A percentile compares a stretch with the other conserved stretches of the same genome.
Conservation (phyloP, 2,888 invertebrate genomes). For the Drosophila eohydei region DNA sequence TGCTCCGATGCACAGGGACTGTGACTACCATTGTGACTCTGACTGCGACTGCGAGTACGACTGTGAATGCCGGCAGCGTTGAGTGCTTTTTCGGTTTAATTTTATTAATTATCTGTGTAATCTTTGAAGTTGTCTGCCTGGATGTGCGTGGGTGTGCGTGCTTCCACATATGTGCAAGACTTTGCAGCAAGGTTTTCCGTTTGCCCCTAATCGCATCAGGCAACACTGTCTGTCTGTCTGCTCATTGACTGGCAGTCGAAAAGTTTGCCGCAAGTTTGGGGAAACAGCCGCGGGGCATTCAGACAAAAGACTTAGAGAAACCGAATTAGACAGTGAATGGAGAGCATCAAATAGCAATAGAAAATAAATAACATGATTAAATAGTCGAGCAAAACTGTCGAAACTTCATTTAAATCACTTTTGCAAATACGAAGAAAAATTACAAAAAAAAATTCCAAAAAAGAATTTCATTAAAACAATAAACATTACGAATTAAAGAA, state of each 20-base stretch:
- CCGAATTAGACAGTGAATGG: constrained; percentile 24
- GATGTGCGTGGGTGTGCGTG: constrained; percentile 4
- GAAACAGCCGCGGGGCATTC: constrained; percentile 21
- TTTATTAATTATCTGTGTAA: constrained; percentile 79
- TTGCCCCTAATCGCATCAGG: constrained; percentile 56
- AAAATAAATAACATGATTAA: constrained; percentile 11
- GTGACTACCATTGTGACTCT: constrained; percentile 1
- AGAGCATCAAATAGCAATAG: constrained; percentile 6
- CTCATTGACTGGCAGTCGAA: constrained; percentile 26
- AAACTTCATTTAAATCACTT: not conserved
- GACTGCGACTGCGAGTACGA: constrained; percentile 7
- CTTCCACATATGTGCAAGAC: constrained; percentile 6
- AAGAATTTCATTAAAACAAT: not conserved
- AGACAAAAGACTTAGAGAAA: constrained; percentile 20
- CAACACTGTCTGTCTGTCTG: constrained; percentile 22
- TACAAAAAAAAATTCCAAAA: not conserved
- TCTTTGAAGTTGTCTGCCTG: constrained; percentile 63
- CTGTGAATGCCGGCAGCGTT: constrained; percentile 27
- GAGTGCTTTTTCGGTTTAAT: constrained; percentile 79
- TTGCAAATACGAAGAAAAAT: too few species aligned
- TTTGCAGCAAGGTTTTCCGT: constrained; percentile 1
- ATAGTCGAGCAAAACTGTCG: not conserved
- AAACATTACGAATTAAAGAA: too few species aligned
- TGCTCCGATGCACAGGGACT: constrained; percentile 7
- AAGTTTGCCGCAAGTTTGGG: constrained; percentile 45